A percentile compares a stretch with the other conserved stretches of the same genome.
Evolutionary conservation across 1,140 invertebrate species (phyloP).

Genomic region (Leptonema lineaticorne): DNA sequence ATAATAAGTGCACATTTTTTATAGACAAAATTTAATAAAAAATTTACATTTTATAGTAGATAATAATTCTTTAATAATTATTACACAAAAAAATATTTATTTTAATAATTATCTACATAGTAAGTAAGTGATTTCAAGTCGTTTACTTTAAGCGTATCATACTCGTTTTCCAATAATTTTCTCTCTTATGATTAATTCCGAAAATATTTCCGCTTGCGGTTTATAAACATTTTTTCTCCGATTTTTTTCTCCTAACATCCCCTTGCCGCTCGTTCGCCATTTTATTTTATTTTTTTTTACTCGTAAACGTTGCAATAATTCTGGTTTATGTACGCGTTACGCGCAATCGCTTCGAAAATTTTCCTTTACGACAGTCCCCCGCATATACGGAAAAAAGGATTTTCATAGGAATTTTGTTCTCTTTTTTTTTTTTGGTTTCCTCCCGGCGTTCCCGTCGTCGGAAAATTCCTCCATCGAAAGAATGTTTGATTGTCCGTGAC

Average conservation of each 20-base stretch:
- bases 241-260: no score
- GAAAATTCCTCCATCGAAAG: not conserved
- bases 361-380: not conserved
- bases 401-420: not conserved
- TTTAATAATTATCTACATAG: no score
- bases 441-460: not conserved
- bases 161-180: no score
- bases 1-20: no score
- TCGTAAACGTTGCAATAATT: not conserved
- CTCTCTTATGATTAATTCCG: constrained; percentile 4
- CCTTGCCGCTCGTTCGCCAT: no score
- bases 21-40: no score
- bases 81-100: no score
- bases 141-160: no score
- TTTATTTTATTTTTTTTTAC: no score
- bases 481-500: not conserved
- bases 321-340: not conserved
- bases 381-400: not conserved
- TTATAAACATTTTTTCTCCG: not conserved
- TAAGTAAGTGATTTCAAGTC: no score
- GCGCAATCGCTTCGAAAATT: not conserved
- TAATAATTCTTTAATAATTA: no score
- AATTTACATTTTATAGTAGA: no score
- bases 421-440: not conserved
- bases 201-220: not conserved